A percentile compares a stretch with the other conserved stretches of the same genome.
These are phyloP conservation scores for Teleogryllus oceanicus DNA, from an alignment of 2,888 invertebrate genomes.

Conservation along the genomic window DNA sequence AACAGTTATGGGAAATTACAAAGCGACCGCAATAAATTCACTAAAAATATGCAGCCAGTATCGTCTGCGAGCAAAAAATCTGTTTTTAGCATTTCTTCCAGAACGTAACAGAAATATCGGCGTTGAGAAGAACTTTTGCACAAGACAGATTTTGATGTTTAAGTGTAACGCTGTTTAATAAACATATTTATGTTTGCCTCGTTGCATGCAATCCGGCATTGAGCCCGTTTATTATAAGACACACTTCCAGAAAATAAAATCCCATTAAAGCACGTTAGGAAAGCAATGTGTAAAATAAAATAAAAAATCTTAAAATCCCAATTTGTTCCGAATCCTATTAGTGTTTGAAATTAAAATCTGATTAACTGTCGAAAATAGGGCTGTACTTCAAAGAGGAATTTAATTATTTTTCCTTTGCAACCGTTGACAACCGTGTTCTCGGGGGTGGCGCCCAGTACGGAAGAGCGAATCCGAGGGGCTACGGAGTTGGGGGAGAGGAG, in stretches of 20 bases:
- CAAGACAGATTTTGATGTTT: too few relatives aligned
- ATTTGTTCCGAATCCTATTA: slow-evolving; percentile 31
- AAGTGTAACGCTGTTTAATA: too few relatives aligned
- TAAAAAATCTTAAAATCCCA: background rate
- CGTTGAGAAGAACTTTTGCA: too few relatives aligned
- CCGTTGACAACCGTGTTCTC: background rate
- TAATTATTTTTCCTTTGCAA: slow-evolving; percentile 40
- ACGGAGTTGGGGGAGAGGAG: background rate
- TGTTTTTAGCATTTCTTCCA: too few relatives aligned
- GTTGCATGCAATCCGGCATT: too few relatives aligned
- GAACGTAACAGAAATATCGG: too few relatives aligned
- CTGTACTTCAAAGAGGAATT: slow-evolving; percentile 45
- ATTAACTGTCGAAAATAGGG: slow-evolving; percentile 44
- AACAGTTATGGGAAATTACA: too few relatives aligned
- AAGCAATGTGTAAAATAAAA: background rate
- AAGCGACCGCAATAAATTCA: too few relatives aligned
- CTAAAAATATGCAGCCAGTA: too few relatives aligned
- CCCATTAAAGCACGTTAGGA: background rate
- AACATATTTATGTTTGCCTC: too few relatives aligned
- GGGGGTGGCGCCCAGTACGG: background rate
- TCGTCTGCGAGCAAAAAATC: too few relatives aligned
- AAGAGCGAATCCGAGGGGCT: background rate
- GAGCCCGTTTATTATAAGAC: too few relatives aligned
- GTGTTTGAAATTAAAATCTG: slow-evolving; percentile 43
- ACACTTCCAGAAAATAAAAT: background rate